phyloP scores from a whole-genome alignment of 1,140 invertebrate species.

The Pararge aegeria region DNA sequence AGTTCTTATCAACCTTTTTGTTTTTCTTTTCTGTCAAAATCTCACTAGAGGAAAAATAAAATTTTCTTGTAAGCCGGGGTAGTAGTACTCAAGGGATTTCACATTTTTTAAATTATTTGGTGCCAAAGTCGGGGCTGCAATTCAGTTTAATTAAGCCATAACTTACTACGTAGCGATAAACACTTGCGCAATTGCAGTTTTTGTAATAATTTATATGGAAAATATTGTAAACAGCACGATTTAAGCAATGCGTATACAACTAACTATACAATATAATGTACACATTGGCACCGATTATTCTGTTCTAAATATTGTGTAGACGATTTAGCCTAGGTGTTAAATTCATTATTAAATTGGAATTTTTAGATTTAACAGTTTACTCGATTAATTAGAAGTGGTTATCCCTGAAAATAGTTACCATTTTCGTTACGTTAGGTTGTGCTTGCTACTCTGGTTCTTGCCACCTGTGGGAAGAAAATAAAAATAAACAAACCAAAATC shows the following conservation, averaged over 20 bases:
- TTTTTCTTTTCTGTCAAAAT: constrained; percentile 53
- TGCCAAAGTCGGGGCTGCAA: constrained; percentile 29
- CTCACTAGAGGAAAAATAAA: constrained; percentile 56
- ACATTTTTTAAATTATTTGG: constrained; percentile 46
- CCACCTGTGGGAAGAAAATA: constrained; percentile 75
- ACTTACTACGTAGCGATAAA: neutral
- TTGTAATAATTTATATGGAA: neutral
- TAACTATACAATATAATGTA: neutral
- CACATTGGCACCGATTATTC: constrained; percentile 30
- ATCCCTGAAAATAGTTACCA: constrained; percentile 79
- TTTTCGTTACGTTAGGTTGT: constrained; percentile 72
- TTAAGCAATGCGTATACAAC: constrained; percentile 12
- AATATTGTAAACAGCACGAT: constrained; percentile 11
- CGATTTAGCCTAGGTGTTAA: constrained; percentile 31
- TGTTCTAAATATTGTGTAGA: constrained; percentile 26
- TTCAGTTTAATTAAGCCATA: constrained; percentile 1
- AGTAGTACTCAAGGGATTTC: constrained; percentile 64
- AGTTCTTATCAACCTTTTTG: constrained; percentile 46
- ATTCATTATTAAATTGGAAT: constrained; percentile 28
- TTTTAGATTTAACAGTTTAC: constrained; percentile 28
- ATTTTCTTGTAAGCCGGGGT: constrained; percentile 61
- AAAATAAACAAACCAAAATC: constrained; percentile 65
- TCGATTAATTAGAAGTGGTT: constrained; percentile 61
- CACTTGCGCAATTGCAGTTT: constrained; percentile 9
- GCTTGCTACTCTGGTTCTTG: constrained; percentile 77